phyloP scores from a whole-genome alignment of 2,797 vertebrate species.

The Sitta carolinensis region DNA sequence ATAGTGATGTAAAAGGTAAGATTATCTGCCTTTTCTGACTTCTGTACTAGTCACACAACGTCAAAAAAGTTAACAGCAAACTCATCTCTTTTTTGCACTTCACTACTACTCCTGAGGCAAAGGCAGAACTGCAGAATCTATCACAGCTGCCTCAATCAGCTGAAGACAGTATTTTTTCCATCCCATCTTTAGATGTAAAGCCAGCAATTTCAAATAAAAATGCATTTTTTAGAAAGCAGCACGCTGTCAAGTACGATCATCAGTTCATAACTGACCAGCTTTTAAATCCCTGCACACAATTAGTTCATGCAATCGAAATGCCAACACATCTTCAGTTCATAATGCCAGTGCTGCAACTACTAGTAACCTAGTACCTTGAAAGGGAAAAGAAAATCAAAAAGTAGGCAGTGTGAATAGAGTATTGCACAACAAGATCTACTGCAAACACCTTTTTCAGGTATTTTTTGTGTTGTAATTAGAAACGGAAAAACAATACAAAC shows the following conservation, averaged over 20 bases:
- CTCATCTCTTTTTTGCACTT: background rate
- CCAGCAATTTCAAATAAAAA: background rate
- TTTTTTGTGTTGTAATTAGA: background rate
- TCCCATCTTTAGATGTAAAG: background rate
- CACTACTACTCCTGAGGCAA: background rate
- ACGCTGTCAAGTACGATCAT: background rate
- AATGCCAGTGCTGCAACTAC: background rate
- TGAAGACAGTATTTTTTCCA: background rate
- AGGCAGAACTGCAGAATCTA: background rate
- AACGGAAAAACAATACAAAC: background rate
- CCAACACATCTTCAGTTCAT: background rate
- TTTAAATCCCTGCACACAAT: background rate
- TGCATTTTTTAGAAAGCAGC: background rate
- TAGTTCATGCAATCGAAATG: background rate
- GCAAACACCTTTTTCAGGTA: background rate
- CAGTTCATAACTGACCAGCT: background rate
- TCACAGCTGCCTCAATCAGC: background rate
- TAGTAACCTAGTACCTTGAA: background rate
- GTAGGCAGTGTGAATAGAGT: background rate
- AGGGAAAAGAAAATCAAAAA: background rate
- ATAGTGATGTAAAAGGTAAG: background rate
- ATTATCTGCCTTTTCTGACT: background rate
- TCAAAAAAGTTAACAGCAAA: background rate
- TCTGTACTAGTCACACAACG: background rate
- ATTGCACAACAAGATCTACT: background rate